phyloP scores from a whole-genome alignment of 2,888 invertebrate species.

The Crematogaster levior region DNA sequence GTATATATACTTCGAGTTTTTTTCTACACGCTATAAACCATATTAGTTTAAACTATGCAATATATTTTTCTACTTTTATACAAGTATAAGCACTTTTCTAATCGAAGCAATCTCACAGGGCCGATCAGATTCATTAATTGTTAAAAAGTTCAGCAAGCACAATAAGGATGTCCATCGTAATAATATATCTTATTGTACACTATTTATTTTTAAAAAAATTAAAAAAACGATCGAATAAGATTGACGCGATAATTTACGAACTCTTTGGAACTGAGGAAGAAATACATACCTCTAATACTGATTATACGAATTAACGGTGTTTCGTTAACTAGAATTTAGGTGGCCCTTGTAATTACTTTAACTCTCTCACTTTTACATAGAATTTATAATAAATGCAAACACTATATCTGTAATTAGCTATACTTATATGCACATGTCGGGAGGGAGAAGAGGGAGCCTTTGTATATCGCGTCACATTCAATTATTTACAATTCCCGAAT shows the following conservation, averaged over 20 bases:
- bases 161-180: background rate
- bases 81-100: constrained; percentile 60
- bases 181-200: background rate
- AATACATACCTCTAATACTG: constrained; percentile 27
- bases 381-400: constrained; percentile 82
- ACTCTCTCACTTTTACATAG: constrained; percentile 72
- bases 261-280: constrained; percentile 14
- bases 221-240: background rate
- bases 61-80: constrained; percentile 67
- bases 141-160: background rate
- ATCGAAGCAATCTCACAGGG: constrained; percentile 57
- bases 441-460: background rate
- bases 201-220: background rate
- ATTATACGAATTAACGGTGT: background rate
- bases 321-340: constrained; percentile 17
- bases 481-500: constrained; percentile 60
- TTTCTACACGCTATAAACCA: constrained; percentile 62
- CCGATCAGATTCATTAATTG: background rate
- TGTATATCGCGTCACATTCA: constrained; percentile 34
- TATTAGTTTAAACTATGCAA: constrained; percentile 68
- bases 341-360: constrained; percentile 54
- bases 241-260: background rate
- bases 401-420: constrained; percentile 75
- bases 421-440: constrained; percentile 58
- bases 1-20: constrained; percentile 32